Percentiles rank a stretch among this genome's conserved stretches.
These are phyloP conservation scores for Oscheius myriophilus DNA, from an alignment of 2,888 invertebrate genomes.

Conservation along the genomic window DNA sequence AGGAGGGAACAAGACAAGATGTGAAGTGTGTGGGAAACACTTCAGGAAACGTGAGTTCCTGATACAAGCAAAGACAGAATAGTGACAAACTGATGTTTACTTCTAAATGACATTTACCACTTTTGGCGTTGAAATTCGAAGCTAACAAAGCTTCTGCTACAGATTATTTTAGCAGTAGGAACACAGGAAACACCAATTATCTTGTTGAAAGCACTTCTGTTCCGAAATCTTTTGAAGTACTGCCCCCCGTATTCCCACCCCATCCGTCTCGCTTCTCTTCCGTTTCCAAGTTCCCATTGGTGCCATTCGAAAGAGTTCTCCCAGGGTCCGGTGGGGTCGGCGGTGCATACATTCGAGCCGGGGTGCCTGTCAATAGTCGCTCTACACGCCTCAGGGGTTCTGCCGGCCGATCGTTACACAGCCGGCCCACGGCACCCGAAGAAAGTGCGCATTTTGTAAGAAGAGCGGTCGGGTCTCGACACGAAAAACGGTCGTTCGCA, in stretches of 20 bases:
- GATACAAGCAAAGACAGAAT: too few species aligned
- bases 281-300: not conserved
- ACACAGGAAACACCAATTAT: too few species aligned
- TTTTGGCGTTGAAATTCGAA: too few species aligned
- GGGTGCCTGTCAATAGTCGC: slow-evolving; percentile 32
- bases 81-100: too few species aligned
- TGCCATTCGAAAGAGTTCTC: not conserved
- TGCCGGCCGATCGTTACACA: slow-evolving; percentile 30
- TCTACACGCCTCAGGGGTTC: slow-evolving; percentile 32
- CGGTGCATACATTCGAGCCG: slow-evolving; percentile 29
- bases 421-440: slow-evolving; percentile 20
- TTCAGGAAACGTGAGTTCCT: slow-evolving; percentile 65
- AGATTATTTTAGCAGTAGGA: too few species aligned
- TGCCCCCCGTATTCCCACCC: not conserved
- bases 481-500: too few species aligned
- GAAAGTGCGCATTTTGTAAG: slow-evolving; percentile 29
- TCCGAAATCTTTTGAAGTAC: not conserved
- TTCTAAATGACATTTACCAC: too few species aligned
- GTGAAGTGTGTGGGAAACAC: slow-evolving; percentile 70
- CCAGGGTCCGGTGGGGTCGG: slow-evolving; percentile 6
- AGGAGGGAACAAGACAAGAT: slow-evolving; percentile 47
- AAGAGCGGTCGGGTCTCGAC: not conserved
- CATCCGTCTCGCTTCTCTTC: not conserved
- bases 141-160: too few species aligned
- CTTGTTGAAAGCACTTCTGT: too few species aligned